Percentiles rank a stretch among this genome's conserved stretches.
phyloP scores from a whole-genome alignment of 2,113 vertebrate species.

The Nestor notabilis region DNA sequence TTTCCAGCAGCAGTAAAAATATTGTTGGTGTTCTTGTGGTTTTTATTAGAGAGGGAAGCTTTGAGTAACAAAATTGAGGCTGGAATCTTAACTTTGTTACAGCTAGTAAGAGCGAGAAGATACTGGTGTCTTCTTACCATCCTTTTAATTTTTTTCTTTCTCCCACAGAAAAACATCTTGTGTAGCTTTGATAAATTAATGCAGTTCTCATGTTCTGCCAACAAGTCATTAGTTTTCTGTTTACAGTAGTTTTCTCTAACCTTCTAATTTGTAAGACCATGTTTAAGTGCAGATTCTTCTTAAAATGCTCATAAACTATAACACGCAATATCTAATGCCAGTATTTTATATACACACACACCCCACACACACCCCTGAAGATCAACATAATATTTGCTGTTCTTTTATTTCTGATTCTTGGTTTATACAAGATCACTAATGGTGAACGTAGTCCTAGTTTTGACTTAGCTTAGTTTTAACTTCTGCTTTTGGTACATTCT shows the following conservation, averaged over 20 bases:
- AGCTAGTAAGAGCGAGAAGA: background rate
- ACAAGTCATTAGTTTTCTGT: background rate
- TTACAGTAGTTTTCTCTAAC: background rate
- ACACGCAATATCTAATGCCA: background rate
- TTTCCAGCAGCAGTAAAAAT: constrained; percentile 1
- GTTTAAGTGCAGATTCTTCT: background rate
- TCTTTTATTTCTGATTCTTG: background rate
- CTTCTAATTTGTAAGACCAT: background rate
- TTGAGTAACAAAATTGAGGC: background rate
- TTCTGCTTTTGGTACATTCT: background rate
- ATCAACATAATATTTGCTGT: background rate
- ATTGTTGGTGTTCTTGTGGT: background rate
- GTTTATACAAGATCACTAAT: background rate
- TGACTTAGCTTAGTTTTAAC: background rate
- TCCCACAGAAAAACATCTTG: background rate
- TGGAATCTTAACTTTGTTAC: background rate
- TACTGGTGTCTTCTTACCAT: background rate
- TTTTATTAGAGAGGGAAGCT: background rate
- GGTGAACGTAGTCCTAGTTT: background rate
- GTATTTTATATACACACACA: background rate
- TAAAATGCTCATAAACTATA: background rate
- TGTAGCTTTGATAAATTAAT: background rate
- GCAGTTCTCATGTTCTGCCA: background rate
- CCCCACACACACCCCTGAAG: background rate
- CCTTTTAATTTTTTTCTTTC: background rate